Evolutionary conservation across 1,140 invertebrate species (phyloP).

Genomic region (Orchesella cincta): DNA sequence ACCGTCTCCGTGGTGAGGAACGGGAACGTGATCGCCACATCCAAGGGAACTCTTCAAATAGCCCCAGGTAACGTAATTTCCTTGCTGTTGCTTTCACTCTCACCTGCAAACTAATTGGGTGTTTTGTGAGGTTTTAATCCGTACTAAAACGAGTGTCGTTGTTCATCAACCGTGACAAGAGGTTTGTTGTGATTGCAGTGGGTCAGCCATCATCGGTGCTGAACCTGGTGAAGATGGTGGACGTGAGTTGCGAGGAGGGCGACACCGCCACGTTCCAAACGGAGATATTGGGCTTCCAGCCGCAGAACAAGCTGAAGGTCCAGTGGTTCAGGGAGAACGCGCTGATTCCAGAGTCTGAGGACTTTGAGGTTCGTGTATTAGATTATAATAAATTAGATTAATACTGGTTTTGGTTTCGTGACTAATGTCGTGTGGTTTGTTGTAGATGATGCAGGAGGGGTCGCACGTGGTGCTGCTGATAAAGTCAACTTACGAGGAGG

Average conservation of each 20-base stretch:
- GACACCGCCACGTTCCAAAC: constrained; percentile 77
- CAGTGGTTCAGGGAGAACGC: constrained; percentile 88
- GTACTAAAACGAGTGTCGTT: too few species aligned
- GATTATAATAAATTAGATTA: not conserved
- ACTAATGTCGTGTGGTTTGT: not conserved
- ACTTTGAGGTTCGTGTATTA: constrained; percentile 76
- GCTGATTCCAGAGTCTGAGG: constrained; percentile 83
- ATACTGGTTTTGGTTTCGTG: not conserved
- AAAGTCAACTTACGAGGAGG: constrained; percentile 85
- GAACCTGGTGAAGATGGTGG: constrained; percentile 75
- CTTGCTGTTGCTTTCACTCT: too few species aligned
- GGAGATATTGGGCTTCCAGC: constrained; percentile 75
- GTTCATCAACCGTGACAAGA: too few species aligned
- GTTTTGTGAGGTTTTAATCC: too few species aligned
- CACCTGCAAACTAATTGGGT: too few species aligned
- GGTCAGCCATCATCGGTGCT: too few species aligned
- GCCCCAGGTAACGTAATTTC: too few species aligned
- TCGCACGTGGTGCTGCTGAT: constrained; percentile 86
- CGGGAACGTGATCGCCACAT: constrained; percentile 64
- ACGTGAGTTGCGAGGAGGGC: constrained; percentile 80
- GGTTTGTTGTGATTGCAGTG: too few species aligned
- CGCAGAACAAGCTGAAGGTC: constrained; percentile 62
- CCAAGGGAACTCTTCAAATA: constrained; percentile 6
- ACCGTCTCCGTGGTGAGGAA: constrained; percentile 81
- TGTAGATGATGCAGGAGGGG: constrained; percentile 87